Conservation (phyloP, 2,888 invertebrate species). For the Drosophila peninsularis region DNA sequence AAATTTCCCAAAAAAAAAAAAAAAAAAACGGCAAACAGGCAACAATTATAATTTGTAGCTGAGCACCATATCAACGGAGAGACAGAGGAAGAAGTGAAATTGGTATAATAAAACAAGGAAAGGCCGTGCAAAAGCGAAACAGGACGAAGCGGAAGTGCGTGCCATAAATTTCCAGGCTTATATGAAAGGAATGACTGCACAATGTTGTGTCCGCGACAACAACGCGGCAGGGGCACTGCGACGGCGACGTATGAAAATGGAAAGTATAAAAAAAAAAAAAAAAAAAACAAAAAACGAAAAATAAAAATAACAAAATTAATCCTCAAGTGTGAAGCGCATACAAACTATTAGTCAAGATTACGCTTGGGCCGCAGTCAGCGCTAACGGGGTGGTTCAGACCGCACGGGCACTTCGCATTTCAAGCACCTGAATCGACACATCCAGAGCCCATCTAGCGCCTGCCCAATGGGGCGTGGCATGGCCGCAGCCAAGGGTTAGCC, state of each 20-base stretch:
- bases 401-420: slow-evolving; percentile 45
- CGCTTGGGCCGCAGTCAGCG: slow-evolving; percentile 45
- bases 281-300: slow-evolving; percentile 20
- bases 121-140: slow-evolving; percentile 35
- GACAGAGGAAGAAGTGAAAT: slow-evolving; percentile 20
- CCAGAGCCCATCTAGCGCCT: slow-evolving; percentile 18
- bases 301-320: slow-evolving; percentile 70
- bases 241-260: slow-evolving; percentile 23
- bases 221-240: slow-evolving; percentile 27
- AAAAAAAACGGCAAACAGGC: slow-evolving; percentile 60
- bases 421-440: slow-evolving; percentile 64
- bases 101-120: slow-evolving; percentile 47
- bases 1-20: slow-evolving; percentile 74
- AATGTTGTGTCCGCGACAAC: slow-evolving; percentile 65
- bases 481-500: slow-evolving; percentile 34
- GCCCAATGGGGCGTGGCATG: slow-evolving; percentile 48
- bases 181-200: slow-evolving; percentile 61
- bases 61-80: slow-evolving; percentile 47
- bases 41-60: slow-evolving; percentile 76
- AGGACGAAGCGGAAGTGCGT: slow-evolving; percentile 81
- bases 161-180: slow-evolving; percentile 79
- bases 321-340: slow-evolving; percentile 79
- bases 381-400: slow-evolving; percentile 48
- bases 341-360: slow-evolving; percentile 83
- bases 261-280: slow-evolving; percentile 8